These are phyloP conservation scores for Hemicentrotus pulcherrimus DNA, from an alignment of 35 echinoderm and acorn worm genomes.

Conservation along the genomic window DNA sequence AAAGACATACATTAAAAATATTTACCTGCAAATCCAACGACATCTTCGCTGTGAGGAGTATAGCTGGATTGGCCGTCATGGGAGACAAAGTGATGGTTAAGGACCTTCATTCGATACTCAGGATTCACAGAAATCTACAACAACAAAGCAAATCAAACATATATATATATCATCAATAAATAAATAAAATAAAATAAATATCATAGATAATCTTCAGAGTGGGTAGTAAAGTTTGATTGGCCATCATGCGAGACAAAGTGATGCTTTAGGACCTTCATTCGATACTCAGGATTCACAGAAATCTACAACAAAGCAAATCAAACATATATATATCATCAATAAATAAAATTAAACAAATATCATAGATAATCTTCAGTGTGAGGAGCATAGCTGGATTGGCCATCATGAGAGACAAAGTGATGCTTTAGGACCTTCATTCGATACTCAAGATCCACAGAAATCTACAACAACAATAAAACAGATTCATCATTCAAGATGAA, in stretches of 20 bases:
- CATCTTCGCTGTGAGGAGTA: slow-evolving; percentile 34
- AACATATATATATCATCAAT: too few relatives aligned
- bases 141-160: too few relatives aligned
- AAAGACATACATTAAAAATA: not conserved
- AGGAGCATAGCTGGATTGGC: slow-evolving; percentile 38
- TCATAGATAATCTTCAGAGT: not conserved
- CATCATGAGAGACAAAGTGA: slow-evolving; percentile 76
- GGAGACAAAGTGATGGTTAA: slow-evolving; percentile 75
- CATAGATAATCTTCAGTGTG: not conserved
- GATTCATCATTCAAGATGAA: too few relatives aligned
- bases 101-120: slow-evolving; percentile 67
- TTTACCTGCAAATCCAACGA: slow-evolving; percentile 65
- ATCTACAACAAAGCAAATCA: slow-evolving; percentile 45
- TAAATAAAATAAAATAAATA: not conserved
- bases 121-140: slow-evolving; percentile 73
- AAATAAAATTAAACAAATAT: not conserved
- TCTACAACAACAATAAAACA: slow-evolving; percentile 34
- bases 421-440: slow-evolving; percentile 74
- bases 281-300: slow-evolving; percentile 55
- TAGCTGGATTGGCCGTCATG: slow-evolving; percentile 64
- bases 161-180: too few relatives aligned
- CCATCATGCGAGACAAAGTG: slow-evolving; percentile 80
- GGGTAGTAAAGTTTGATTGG: not conserved
- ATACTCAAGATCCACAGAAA: slow-evolving; percentile 59
- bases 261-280: slow-evolving; percentile 75